Percentiles rank a stretch among this genome's conserved stretches.
phyloP scores from a whole-genome alignment of 2,797 vertebrate species.

The Clarias pachynema region DNA sequence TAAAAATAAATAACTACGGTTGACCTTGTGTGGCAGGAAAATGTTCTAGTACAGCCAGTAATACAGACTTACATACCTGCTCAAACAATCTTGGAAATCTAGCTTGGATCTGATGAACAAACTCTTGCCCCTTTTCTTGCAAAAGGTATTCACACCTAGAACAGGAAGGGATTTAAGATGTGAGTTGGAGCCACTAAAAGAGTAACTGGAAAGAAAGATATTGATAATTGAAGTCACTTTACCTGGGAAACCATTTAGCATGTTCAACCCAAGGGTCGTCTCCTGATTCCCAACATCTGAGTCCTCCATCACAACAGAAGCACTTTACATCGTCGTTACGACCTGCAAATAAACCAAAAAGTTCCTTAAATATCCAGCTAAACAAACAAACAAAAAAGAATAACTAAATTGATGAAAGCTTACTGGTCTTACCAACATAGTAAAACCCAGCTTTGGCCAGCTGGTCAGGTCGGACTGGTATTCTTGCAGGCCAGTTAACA shows the following conservation, averaged over 20 bases:
- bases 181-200: not conserved
- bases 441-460: constrained; percentile 96
- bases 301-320: constrained; percentile 97
- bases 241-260: constrained; percentile 99
- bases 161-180: not conserved
- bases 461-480: constrained; percentile 90
- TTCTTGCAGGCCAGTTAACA: constrained; percentile 88
- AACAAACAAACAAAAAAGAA: not conserved
- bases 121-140: constrained; percentile 90
- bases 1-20: not conserved
- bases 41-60: not conserved
- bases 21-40: not conserved
- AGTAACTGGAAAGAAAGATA: not conserved
- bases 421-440: constrained; percentile 86
- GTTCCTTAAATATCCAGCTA: constrained; percentile 2
- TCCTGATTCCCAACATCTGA: constrained; percentile 97
- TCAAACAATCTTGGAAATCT: constrained; percentile 95
- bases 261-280: constrained; percentile 98
- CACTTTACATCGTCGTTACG: constrained; percentile 97
- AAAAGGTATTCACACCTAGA: constrained; percentile 93
- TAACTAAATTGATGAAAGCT: not conserved
- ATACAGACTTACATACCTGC: constrained; percentile 77
- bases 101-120: constrained; percentile 92
- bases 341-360: constrained; percentile 69
- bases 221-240: not conserved